These are phyloP conservation scores for Mesorhabditis spiculigera DNA, from an alignment of 2,888 invertebrate genomes.

Conservation along the genomic window DNA sequence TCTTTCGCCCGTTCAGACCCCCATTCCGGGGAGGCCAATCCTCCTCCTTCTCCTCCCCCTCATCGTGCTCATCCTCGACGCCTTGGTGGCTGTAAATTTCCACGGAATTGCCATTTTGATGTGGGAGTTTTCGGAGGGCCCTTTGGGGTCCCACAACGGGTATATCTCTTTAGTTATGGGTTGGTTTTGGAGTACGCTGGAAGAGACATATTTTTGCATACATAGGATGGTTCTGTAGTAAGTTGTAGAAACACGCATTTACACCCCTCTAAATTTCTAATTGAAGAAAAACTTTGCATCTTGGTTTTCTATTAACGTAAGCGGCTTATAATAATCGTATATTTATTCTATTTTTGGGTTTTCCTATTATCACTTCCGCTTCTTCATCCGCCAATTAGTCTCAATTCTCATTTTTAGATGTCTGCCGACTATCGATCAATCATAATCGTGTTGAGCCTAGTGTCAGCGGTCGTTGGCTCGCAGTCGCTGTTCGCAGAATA, in stretches of 20 bases:
- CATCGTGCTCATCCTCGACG: background rate
- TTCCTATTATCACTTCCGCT: background rate
- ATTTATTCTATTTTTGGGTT: background rate
- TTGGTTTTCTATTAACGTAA: too few species aligned
- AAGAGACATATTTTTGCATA: too few species aligned
- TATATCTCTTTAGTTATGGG: too few species aligned
- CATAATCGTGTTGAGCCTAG: background rate
- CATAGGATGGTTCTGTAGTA: too few species aligned
- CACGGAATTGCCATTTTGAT: background rate
- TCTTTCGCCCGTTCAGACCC: background rate
- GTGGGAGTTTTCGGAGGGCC: too few species aligned
- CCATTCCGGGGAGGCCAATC: background rate
- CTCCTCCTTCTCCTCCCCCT: too few species aligned
- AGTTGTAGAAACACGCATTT: too few species aligned
- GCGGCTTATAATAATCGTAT: background rate
- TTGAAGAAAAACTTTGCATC: too few species aligned
- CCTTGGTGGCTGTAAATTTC: constrained; percentile 5
- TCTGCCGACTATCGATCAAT: constrained; percentile 1
- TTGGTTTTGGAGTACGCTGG: too few species aligned
- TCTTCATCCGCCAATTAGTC: background rate
- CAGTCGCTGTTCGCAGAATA: background rate
- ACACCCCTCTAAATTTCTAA: too few species aligned
- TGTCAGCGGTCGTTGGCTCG: background rate
- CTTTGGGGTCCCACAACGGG: too few species aligned
- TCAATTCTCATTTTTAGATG: background rate